Conservation (phyloP, 2,797 vertebrate species). For the Xenentodon cancila region DNA sequence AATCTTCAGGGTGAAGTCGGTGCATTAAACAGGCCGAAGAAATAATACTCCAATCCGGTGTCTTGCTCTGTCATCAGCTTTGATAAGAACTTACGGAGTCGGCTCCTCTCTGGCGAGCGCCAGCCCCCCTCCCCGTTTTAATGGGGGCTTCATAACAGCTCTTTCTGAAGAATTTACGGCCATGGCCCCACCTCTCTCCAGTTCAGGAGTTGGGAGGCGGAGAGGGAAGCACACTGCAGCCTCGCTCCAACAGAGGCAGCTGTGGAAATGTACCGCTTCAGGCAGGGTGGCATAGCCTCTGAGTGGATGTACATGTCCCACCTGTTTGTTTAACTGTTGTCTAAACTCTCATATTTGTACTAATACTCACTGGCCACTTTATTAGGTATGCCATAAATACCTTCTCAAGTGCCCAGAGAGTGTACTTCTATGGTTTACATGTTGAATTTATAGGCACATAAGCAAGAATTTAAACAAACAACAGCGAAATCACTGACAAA, state of each 20-base stretch:
- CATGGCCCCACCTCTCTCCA: slow-evolving; percentile 54
- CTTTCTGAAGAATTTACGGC: slow-evolving; percentile 82
- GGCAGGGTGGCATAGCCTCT: slow-evolving; percentile 61
- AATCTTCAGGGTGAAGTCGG: slow-evolving; percentile 32
- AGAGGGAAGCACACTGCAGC: slow-evolving; percentile 60
- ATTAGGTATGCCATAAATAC: too few relatives aligned
- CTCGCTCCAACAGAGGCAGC: slow-evolving; percentile 64
- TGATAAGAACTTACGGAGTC: slow-evolving; percentile 68
- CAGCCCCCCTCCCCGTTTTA: slow-evolving; percentile 55
- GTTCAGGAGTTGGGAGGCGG: slow-evolving; percentile 51
- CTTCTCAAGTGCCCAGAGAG: too few relatives aligned
- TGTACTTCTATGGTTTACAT: too few relatives aligned
- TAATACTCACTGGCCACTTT: too few relatives aligned
- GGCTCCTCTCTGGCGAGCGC: slow-evolving; percentile 75
- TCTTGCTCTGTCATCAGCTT: slow-evolving; percentile 29
- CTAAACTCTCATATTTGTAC: too few relatives aligned
- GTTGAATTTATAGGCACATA: too few relatives aligned
- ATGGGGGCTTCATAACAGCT: slow-evolving; percentile 75
- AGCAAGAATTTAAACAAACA: too few relatives aligned
- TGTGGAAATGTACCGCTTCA: slow-evolving; percentile 72
- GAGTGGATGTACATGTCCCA: slow-evolving; percentile 13
- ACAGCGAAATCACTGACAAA: too few relatives aligned
- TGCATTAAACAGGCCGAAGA: neutral
- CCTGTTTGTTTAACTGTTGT: slow-evolving; percentile 8
- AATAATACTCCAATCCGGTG: slow-evolving; percentile 26